Conservation (phyloP, 2,113 vertebrate genomes). For the Cavia porcellus region DNA sequence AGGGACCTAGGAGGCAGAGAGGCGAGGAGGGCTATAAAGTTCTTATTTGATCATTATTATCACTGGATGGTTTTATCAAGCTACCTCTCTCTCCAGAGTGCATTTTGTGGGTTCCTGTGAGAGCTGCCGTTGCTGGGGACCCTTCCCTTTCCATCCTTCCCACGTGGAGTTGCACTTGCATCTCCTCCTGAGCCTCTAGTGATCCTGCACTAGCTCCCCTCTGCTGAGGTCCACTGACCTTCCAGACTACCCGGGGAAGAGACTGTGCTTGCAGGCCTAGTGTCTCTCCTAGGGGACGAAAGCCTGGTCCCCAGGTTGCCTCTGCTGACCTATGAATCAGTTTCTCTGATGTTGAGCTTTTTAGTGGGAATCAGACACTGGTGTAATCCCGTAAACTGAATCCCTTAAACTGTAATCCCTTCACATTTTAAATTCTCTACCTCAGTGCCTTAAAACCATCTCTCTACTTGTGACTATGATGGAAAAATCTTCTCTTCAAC, state of each 20-base stretch:
- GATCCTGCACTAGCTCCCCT: background rate
- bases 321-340: background rate
- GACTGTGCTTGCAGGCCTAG: background rate
- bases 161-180: background rate
- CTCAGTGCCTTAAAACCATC: background rate
- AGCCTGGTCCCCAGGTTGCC: background rate
- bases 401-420: background rate
- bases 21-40: background rate
- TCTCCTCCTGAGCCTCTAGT: background rate
- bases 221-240: background rate
- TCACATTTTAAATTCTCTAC: background rate
- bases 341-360: background rate
- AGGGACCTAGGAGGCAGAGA: background rate
- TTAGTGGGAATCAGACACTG: background rate
- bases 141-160: background rate
- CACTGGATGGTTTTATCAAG: background rate
- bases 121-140: background rate
- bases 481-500: background rate
- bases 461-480: background rate
- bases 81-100: background rate
- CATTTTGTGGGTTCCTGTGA: background rate
- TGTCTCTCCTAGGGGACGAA: background rate
- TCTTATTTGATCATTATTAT: background rate
- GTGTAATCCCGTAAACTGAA: background rate
- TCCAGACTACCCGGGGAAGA: background rate